These are phyloP conservation scores for Charadrius vociferus DNA, from an alignment of 2,113 vertebrate genomes.

Conservation along the genomic window DNA sequence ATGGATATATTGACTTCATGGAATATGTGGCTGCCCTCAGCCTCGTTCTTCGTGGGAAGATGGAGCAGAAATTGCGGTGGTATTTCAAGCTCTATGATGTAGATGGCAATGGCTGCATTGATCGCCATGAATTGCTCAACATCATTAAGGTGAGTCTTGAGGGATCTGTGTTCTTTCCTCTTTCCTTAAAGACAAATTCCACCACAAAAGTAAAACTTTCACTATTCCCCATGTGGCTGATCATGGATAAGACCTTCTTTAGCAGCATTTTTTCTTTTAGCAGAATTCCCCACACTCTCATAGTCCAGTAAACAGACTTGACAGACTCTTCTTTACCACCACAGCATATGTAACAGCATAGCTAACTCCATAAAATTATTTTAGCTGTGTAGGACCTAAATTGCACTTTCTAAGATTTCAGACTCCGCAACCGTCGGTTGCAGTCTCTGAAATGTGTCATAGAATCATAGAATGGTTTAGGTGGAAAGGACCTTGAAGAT, in stretches of 20 bases:
- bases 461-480: too few species aligned
- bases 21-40: conserved; percentile 92
- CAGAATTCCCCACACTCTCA: neutral
- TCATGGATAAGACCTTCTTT: neutral
- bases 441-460: neutral
- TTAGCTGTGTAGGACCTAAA: neutral
- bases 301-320: neutral
- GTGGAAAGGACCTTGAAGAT: too few species aligned
- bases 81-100: conserved; percentile 94
- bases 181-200: neutral
- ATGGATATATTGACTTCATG: conserved; percentile 92
- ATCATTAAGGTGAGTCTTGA: conserved; percentile 85
- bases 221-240: neutral
- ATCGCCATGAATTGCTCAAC: conserved; percentile 87
- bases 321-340: neutral
- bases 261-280: neutral
- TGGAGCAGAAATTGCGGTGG: conserved; percentile 93
- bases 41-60: conserved; percentile 89
- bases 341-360: neutral
- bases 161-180: neutral
- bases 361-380: neutral
- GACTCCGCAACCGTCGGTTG: neutral
- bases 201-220: neutral
- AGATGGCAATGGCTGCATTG: conserved; percentile 92
- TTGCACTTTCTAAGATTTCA: neutral